Base-by-base conservation (phyloP, 2,888 invertebrate genomes). In the Meghimatium bilineatum region DNA sequence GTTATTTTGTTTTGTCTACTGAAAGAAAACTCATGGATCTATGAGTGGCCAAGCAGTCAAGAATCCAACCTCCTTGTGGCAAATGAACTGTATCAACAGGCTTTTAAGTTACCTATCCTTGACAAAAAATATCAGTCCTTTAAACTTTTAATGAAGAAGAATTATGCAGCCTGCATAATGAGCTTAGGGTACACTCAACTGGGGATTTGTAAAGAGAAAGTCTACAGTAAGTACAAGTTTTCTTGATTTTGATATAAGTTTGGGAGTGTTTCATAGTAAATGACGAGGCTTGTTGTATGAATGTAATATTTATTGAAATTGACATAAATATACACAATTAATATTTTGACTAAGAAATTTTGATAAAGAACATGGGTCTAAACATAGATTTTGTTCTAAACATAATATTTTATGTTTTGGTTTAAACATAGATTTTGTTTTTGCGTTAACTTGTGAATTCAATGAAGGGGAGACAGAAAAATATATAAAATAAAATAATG, bases 21-120 rank as follows among this genome's bases (percentile, higher is more conserved):
- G 1, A 52, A n/a, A 84, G 84, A 74, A 66, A 80, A 75, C n/a
- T 29, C 84, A 26, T 84, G 84, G 84, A 36, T 84, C 29, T 84
- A 84, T 67, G 80, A 84, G 20, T 84, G 84, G 84, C 75, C 84
- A n/a, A 74, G 12, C n/a, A 84, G 29, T 67, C 49, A 80, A 29
- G 79, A 84, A 74, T 26, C 79, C 26, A 84, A 84, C 52, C 66
- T 79, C 26, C 60, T 74, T 20, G 56, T 69, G 6, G 84, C 84
- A n/a, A 52, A 56, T 66, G 84, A 84, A n/a, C 67, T 80, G 23
- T 84, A 78, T 75, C 49, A 80, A 29, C 36, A 66, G 52, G 75
- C 60, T 26, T 63, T 71, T n/a, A 72, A 67, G 23, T 26, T 84
- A 17, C 67, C 74, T 2, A 63, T 56, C 23, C 12, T 84, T 29